phyloP scores from a whole-genome alignment of 92 coral and sea anemone species.

The Diadumene lineata region DNA sequence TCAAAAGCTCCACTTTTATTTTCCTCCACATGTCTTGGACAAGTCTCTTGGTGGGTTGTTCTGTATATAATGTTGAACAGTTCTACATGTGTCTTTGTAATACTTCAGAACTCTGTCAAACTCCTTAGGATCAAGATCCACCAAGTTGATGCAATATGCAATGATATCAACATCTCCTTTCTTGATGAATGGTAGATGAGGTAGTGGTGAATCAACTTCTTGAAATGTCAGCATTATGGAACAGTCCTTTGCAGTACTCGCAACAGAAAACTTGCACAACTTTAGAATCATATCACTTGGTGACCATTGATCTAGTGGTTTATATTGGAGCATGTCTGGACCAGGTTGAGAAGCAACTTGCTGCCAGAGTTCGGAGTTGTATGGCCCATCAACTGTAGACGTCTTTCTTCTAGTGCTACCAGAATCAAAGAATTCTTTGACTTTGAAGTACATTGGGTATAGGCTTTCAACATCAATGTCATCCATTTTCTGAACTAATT shows the following conservation, averaged over 20 bases:
- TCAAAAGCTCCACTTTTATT: not conserved
- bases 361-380: conserved; percentile 51
- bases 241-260: conserved; percentile 90
- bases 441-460: conserved; percentile 44
- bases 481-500: conserved; percentile 75
- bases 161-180: not conserved
- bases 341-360: conserved; percentile 1
- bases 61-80: conserved; percentile 55
- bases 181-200: conserved; percentile 7
- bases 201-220: conserved; percentile 20
- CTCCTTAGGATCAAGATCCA: conserved; percentile 88
- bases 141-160: conserved; percentile 72
- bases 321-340: not conserved
- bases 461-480: conserved; percentile 76
- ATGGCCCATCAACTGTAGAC: conserved; percentile 63
- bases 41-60: not conserved
- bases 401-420: conserved; percentile 43
- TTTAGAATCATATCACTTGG: conserved; percentile 37
- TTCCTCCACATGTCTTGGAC: not conserved
- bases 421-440: conserved; percentile 37
- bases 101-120: conserved; percentile 83
- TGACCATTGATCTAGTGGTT: conserved; percentile 6
- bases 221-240: conserved; percentile 90
- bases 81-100: conserved; percentile 55
- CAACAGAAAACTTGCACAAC: conserved; percentile 72